phyloP scores from a whole-genome alignment of 2,888 invertebrate species.

The Limnephilus marmoratus region DNA sequence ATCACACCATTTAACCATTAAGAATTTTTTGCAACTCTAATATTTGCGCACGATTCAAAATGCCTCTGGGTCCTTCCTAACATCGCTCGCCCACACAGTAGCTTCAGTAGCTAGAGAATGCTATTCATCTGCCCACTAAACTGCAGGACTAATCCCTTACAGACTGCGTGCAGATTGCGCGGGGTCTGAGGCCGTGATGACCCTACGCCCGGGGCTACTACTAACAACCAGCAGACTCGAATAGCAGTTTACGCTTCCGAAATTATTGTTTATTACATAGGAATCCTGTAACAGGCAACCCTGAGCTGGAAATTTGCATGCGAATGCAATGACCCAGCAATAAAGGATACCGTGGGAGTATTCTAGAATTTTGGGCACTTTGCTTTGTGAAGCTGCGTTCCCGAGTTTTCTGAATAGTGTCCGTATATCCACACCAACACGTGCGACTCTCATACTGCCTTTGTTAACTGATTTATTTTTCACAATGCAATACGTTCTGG shows the following conservation, averaged over 20 bases:
- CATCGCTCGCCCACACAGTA: background rate
- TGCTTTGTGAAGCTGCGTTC: constrained; percentile 2
- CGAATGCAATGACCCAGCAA: constrained; percentile 58
- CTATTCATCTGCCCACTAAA: background rate
- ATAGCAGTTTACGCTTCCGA: constrained; percentile 54
- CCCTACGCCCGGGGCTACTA: background rate
- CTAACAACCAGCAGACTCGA: constrained; percentile 8
- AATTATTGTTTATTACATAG: constrained; percentile 62
- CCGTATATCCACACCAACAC: background rate
- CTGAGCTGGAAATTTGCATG: constrained; percentile 51
- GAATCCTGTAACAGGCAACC: constrained; percentile 38
- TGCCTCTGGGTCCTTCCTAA: background rate
- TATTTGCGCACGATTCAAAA: too few relatives aligned
- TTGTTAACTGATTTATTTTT: constrained; percentile 12
- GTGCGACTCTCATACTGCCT: background rate
- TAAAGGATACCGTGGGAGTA: constrained; percentile 37
- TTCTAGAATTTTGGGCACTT: constrained; percentile 31
- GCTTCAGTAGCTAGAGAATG: background rate
- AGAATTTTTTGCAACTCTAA: too few relatives aligned
- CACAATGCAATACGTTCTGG: constrained; percentile 4
- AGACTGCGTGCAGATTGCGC: background rate
- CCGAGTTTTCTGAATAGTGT: background rate
- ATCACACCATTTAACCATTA: too few relatives aligned
- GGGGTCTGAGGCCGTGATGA: background rate
- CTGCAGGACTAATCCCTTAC: background rate